Conservation (phyloP, 2,888 invertebrate genomes). For the Eudemis profundana region DNA sequence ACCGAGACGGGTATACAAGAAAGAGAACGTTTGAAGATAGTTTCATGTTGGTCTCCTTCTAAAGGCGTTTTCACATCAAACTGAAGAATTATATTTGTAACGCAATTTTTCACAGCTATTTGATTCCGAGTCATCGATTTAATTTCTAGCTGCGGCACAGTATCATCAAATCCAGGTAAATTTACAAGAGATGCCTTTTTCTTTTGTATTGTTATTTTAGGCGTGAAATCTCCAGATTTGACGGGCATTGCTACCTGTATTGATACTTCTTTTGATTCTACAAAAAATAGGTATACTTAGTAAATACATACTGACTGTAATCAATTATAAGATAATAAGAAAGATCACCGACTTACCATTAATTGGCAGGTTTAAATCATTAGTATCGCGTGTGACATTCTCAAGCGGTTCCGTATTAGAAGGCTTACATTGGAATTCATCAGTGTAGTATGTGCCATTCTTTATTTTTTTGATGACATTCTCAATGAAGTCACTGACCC, state of each 20-base stretch:
- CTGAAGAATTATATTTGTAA: constrained; percentile 67
- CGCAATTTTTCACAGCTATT: constrained; percentile 69
- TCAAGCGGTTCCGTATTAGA: neutral
- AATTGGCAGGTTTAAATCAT: neutral
- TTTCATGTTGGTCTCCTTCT: constrained; percentile 46
- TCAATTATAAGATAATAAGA: neutral
- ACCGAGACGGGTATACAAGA: constrained; percentile 58
- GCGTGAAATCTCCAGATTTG: constrained; percentile 42
- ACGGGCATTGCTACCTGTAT: constrained; percentile 55
- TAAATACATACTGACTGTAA: too few relatives aligned
- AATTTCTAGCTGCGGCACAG: constrained; percentile 60
- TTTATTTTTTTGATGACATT: constrained; percentile 72
- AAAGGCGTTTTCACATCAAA: constrained; percentile 68
- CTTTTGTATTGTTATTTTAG: constrained; percentile 45
- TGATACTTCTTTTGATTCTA: constrained; percentile 56
- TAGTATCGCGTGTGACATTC: neutral
- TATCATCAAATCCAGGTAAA: constrained; percentile 66
- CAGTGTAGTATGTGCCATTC: constrained; percentile 69
- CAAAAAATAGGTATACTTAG: constrained; percentile 39
- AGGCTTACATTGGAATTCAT: constrained; percentile 49
- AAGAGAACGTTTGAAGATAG: constrained; percentile 51
- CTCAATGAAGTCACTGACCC: constrained; percentile 75
- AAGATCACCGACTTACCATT: neutral
- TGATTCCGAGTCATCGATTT: constrained; percentile 62
- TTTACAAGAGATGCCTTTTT: constrained; percentile 46